Conservation (phyloP, 2,113 vertebrate species). For the Hippocampus zosterae region DNA sequence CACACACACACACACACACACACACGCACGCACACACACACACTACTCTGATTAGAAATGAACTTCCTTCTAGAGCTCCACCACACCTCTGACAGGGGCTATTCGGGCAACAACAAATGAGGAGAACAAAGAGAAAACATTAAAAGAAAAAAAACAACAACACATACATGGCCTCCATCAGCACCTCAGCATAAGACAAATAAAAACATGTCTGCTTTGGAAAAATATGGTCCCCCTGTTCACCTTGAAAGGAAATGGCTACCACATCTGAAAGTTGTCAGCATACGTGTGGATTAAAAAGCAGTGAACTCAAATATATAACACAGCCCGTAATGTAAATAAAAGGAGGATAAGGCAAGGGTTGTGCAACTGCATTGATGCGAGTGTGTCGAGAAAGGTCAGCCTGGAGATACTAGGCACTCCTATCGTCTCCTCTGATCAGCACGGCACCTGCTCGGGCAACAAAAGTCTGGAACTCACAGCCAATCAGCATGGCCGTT, state of each 20-base stretch:
- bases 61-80: conserved; percentile 27
- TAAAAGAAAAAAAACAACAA: conserved; percentile 34
- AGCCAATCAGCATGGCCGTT: conserved; percentile 92
- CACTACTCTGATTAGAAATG: conserved; percentile 11
- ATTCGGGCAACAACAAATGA: conserved; percentile 24
- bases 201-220: conserved; percentile 25
- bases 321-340: conserved; percentile 42
- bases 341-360: conserved; percentile 34
- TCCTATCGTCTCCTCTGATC: conserved; percentile 59
- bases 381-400: conserved; percentile 68
- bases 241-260: conserved; percentile 22
- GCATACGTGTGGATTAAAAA: conserved; percentile 20
- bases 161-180: conserved; percentile 27
- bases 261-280: conserved; percentile 14
- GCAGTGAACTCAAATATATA: conserved; percentile 30
- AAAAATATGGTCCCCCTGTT: conserved; percentile 22
- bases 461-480: conserved; percentile 82
- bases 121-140: conserved; percentile 13
- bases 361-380: conserved; percentile 49
- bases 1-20: background rate
- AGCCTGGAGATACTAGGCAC: conserved; percentile 66
- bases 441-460: conserved; percentile 59
- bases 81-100: conserved; percentile 12
- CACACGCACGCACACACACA: background rate
- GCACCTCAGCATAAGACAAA: background rate